A percentile compares a stretch with the other conserved stretches of the same genome.
phyloP scores from a whole-genome alignment of 2,888 invertebrate genomes.

The Melanchra persicariae region DNA sequence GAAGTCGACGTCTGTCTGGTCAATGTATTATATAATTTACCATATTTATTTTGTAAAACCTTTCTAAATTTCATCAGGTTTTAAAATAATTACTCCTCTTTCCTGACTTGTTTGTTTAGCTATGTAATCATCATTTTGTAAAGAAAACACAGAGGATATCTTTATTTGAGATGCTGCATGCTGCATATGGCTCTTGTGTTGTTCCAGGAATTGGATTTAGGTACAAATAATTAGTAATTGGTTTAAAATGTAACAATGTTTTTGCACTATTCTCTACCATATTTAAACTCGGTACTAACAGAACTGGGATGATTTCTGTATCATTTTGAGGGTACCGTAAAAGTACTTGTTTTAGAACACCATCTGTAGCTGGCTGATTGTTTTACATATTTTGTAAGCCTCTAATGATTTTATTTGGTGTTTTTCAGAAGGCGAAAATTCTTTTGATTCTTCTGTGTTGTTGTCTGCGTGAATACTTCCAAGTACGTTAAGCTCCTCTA shows the following conservation, averaged over 20 bases:
- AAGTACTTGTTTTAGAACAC: slow-evolving; percentile 64
- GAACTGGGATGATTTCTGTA: slow-evolving; percentile 16
- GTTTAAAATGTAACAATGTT: slow-evolving; percentile 21
- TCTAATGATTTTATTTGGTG: slow-evolving; percentile 72
- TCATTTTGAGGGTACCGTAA: slow-evolving; percentile 36
- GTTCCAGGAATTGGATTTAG: slow-evolving; percentile 2
- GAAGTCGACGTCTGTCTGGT: slow-evolving; percentile 4
- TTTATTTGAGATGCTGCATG: slow-evolving; percentile 77
- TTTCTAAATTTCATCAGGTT: slow-evolving; percentile 87
- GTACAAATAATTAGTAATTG: not conserved
- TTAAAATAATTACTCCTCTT: slow-evolving; percentile 81
- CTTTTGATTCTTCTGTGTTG: too few relatives aligned
- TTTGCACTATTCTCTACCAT: not conserved
- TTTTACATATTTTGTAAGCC: slow-evolving; percentile 84
- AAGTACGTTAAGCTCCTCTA: too few relatives aligned
- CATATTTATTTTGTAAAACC: slow-evolving; percentile 68
- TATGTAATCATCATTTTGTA: slow-evolving; percentile 38
- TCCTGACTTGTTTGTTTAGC: slow-evolving; percentile 62
- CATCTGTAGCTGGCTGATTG: slow-evolving; percentile 74
- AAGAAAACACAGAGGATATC: slow-evolving; percentile 69
- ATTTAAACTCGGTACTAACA: slow-evolving; percentile 25
- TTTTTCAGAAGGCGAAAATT: slow-evolving; percentile 50
- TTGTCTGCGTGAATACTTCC: too few relatives aligned
- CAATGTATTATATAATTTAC: too few relatives aligned
- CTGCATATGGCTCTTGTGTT: slow-evolving; percentile 60